These are phyloP conservation scores for Clusia tigrina DNA, from an alignment of 2,888 invertebrate species.

Conservation along the genomic window DNA sequence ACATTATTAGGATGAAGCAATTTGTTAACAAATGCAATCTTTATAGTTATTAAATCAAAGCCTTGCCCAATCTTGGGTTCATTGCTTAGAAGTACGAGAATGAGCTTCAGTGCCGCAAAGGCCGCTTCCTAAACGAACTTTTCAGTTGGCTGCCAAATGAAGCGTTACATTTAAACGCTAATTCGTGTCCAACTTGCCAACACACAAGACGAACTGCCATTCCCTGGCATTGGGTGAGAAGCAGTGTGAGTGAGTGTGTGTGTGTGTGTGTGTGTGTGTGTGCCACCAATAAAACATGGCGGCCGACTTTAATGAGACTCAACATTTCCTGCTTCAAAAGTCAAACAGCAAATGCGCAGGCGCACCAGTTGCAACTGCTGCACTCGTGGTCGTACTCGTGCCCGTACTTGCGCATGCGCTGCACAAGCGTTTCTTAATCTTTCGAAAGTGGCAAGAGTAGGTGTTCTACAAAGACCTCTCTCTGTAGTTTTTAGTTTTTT, in stretches of 20 bases:
- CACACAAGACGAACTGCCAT: not conserved
- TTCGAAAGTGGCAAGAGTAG: conserved; percentile 9
- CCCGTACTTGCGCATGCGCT: too few species aligned
- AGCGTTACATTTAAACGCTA: not conserved
- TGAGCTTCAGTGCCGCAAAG: too few species aligned
- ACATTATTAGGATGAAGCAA: too few species aligned
- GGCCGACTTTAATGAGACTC: not conserved
- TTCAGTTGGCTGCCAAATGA: not conserved
- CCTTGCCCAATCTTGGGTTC: too few species aligned
- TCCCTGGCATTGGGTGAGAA: not conserved
- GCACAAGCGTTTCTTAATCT: not conserved
- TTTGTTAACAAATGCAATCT: too few species aligned
- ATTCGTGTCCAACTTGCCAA: conserved; percentile 3
- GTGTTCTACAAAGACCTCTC: not conserved
- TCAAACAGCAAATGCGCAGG: not conserved
- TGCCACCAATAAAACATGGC: not conserved
- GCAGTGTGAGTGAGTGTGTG: too few species aligned
- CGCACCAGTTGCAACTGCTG: not conserved
- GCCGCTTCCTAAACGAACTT: not conserved
- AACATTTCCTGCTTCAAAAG: conserved; percentile 8
- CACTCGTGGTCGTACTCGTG: not conserved
- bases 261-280: too few species aligned
- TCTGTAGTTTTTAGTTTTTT: not conserved
- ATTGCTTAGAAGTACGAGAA: too few species aligned
- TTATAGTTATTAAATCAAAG: too few species aligned